Percentiles rank a stretch among this genome's conserved stretches.
Evolutionary conservation across 2,888 invertebrate species (phyloP).

Genomic region (Dusona sp.): DNA sequence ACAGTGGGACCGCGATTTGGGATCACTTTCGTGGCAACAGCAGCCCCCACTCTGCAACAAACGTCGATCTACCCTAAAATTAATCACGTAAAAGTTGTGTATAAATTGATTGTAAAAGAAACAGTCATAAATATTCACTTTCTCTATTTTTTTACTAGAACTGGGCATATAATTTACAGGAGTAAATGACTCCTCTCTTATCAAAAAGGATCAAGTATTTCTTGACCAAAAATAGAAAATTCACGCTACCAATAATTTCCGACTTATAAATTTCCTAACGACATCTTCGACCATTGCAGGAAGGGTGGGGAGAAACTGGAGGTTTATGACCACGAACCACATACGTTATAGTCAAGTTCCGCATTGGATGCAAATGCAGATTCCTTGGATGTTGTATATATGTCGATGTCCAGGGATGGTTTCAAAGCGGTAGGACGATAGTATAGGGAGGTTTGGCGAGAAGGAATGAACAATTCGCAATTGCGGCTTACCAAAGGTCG

Average conservation of each 20-base stretch:
- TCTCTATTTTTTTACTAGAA: neutral
- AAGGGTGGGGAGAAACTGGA: constrained; percentile 16
- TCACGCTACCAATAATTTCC: neutral
- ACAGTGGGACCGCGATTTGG: neutral
- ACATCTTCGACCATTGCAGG: constrained; percentile 19
- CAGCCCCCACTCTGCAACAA: no score
- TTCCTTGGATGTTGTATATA: constrained; percentile 49
- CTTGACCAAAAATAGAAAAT: neutral
- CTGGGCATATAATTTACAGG: neutral
- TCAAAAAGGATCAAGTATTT: neutral
- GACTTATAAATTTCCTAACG: constrained; percentile 7
- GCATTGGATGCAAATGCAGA: constrained; percentile 54
- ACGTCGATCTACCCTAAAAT: neutral
- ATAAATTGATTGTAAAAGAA: neutral
- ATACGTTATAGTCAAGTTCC: constrained; percentile 47
- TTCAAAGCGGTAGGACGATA: constrained; percentile 33
- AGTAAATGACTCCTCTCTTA: neutral
- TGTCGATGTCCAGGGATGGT: constrained; percentile 48
- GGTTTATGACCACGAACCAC: constrained; percentile 40
- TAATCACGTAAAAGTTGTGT: neutral
- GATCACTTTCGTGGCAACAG: neutral
- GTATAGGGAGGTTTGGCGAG: constrained; percentile 30
- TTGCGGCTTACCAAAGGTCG: constrained; percentile 52
- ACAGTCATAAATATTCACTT: neutral
- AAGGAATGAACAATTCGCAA: constrained; percentile 65